Conservation (phyloP, 2,888 invertebrate species). For the Nemurella pictetii region DNA sequence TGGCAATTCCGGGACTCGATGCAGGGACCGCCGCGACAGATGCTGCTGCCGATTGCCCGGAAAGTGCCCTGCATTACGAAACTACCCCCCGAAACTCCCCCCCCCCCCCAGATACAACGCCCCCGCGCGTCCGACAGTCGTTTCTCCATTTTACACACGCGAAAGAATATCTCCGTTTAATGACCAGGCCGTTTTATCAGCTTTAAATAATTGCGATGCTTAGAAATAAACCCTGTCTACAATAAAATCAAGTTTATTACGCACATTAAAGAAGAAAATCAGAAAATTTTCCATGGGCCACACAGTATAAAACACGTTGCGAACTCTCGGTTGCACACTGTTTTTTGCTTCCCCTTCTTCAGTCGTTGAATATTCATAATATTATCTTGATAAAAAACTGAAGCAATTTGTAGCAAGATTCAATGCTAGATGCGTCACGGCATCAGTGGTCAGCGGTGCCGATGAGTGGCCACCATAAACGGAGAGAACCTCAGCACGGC, state of each 20-base stretch:
- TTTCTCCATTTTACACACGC: background rate
- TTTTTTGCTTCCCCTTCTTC: background rate
- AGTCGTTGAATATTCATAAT: background rate
- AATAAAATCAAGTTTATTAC: background rate
- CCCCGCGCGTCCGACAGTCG: background rate
- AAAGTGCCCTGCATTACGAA: background rate
- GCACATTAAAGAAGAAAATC: background rate
- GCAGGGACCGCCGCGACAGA: background rate
- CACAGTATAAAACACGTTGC: background rate
- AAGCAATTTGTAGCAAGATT: background rate
- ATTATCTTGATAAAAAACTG: background rate
- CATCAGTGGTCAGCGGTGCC: background rate
- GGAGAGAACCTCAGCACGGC: background rate
- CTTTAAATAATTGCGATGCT: background rate
- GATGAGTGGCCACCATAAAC: background rate
- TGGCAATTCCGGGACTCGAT: background rate
- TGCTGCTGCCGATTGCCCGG: background rate
- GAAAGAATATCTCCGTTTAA: background rate
- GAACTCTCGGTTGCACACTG: background rate
- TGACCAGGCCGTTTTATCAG: background rate
- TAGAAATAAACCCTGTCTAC: background rate
- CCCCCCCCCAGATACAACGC: too few relatives aligned
- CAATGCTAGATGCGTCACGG: background rate
- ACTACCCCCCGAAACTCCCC: background rate
- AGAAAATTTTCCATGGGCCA: background rate